Percentiles rank a stretch among this genome's conserved stretches.
These are phyloP conservation scores for Xylocopa sonorina DNA, from an alignment of 1,140 invertebrate species.

Conservation along the genomic window DNA sequence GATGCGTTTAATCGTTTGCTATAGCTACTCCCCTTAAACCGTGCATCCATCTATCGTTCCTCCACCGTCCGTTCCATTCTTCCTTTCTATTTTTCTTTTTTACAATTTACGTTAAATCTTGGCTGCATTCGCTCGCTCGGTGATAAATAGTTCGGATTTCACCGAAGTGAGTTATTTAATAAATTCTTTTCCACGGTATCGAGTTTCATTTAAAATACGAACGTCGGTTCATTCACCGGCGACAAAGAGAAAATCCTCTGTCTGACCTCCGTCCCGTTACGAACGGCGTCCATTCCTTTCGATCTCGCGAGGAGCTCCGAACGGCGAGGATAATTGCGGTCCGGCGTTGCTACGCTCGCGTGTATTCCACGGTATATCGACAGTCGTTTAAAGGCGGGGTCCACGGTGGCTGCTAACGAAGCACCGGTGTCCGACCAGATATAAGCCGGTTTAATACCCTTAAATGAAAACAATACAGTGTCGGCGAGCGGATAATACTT, in stretches of 20 bases:
- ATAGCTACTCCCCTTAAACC: conserved; percentile 46
- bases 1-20: conserved; percentile 51
- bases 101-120: neutral
- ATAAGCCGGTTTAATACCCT: conserved; percentile 52
- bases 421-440: conserved; percentile 41
- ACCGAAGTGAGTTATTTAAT: neutral
- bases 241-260: conserved; percentile 3
- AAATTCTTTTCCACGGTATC: neutral
- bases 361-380: conserved; percentile 15
- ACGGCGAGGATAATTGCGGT: conserved; percentile 25
- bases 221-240: neutral
- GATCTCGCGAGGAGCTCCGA: neutral
- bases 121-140: neutral
- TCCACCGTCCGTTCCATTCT: neutral
- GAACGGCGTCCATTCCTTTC: neutral
- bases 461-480: conserved; percentile 64
- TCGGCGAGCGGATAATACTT: conserved; percentile 64
- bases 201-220: neutral
- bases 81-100: neutral
- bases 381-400: conserved; percentile 46
- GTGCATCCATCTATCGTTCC: conserved; percentile 39
- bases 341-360: neutral
- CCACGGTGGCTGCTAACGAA: conserved; percentile 41
- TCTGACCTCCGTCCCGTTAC: neutral
- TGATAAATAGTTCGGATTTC: neutral